Base-by-base conservation (phyloP, 2,113 vertebrate genomes). In the Delphinus delphis region DNA sequence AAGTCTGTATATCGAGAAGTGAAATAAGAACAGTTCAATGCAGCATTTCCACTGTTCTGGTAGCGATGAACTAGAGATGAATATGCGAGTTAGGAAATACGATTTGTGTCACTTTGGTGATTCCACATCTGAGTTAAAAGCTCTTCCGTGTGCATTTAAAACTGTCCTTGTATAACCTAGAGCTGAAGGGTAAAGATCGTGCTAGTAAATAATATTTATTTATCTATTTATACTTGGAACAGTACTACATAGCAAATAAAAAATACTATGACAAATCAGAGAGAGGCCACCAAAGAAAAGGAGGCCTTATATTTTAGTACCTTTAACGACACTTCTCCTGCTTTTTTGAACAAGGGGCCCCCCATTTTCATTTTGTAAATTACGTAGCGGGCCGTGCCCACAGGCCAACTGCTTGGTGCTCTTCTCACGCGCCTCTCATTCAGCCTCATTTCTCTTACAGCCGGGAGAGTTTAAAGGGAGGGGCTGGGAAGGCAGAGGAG, bases 1-100 rank as follows among this genome's bases (percentile, higher is more conserved):
- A 79, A 0, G 4, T 2, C 0, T 12, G 9, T 2, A 1, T 5
- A 8, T 15, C 20, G 50, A 50, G 89, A 80, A 60, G 38, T 9
- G 8, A 70, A 68, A 12, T 21, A 6, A 31, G 38, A 63, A 76
- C 23, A 3, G 15, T 38, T 36, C 20, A 6, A 79, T 0, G 31
- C 21, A 5, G 9, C 15, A 12, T 67, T 60, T 31, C 33, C 74
- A 2, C 31, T 53, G 8, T 9, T 82, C 73, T 41, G 6, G 4
- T 20, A 44, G 79, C 68, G 53, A 62, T 14, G 55, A 67, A 44
- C 20, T 11, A 41, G 1, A 23, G 20, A 5, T 6, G 14, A 25
- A 9, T 2, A 12, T 17, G 15, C 0, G 17, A 50, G 44, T 33
- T 73, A 13, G 18, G 11, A 55, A 58, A 36, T 18, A 53, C 0